Conservation (phyloP, 2,113 vertebrate species). For the Ophthalmolycus amberensis region DNA sequence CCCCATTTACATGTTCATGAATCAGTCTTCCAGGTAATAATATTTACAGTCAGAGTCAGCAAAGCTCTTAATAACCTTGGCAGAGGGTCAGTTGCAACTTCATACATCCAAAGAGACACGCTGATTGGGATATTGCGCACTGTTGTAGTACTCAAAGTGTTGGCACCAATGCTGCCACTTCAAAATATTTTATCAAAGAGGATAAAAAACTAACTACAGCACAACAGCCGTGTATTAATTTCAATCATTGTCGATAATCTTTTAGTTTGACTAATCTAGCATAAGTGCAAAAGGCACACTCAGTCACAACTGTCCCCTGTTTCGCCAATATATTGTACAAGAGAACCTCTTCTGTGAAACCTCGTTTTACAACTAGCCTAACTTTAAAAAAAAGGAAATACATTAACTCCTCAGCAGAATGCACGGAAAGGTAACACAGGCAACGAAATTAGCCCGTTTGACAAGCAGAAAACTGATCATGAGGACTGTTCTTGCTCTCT, state of each 20-base stretch:
- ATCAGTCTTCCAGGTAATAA: slow-evolving; percentile 42
- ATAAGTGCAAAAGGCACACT: slow-evolving; percentile 84
- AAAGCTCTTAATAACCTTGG: slow-evolving; percentile 60
- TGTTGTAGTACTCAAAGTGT: slow-evolving; percentile 65
- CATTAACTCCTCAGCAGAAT: slow-evolving; percentile 42
- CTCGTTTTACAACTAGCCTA: slow-evolving; percentile 51
- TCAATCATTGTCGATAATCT: slow-evolving; percentile 81
- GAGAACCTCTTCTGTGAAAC: slow-evolving; percentile 63
- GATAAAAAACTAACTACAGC: slow-evolving; percentile 67
- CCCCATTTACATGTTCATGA: slow-evolving; percentile 55
- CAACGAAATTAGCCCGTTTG: slow-evolving; percentile 66
- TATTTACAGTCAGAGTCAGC: slow-evolving; percentile 74
- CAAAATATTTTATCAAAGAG: slow-evolving; percentile 75
- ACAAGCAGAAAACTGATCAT: slow-evolving; percentile 67
- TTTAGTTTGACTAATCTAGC: slow-evolving; percentile 75
- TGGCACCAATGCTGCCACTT: slow-evolving; percentile 75
- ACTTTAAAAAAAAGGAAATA: slow-evolving; percentile 50
- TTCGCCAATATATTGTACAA: slow-evolving; percentile 63
- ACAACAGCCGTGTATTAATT: slow-evolving; percentile 64
- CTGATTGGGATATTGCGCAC: slow-evolving; percentile 70
- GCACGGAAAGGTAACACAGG: slow-evolving; percentile 39
- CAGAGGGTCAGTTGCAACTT: slow-evolving; percentile 72
- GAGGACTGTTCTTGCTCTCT: slow-evolving; percentile 64
- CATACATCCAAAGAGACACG: slow-evolving; percentile 66
- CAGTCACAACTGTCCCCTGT: slow-evolving; percentile 73